Percentiles rank a stretch among this genome's conserved stretches.
These are phyloP conservation scores for Threskiornis aethiopicus DNA, from an alignment of 2,797 vertebrate species.

Conservation along the genomic window DNA sequence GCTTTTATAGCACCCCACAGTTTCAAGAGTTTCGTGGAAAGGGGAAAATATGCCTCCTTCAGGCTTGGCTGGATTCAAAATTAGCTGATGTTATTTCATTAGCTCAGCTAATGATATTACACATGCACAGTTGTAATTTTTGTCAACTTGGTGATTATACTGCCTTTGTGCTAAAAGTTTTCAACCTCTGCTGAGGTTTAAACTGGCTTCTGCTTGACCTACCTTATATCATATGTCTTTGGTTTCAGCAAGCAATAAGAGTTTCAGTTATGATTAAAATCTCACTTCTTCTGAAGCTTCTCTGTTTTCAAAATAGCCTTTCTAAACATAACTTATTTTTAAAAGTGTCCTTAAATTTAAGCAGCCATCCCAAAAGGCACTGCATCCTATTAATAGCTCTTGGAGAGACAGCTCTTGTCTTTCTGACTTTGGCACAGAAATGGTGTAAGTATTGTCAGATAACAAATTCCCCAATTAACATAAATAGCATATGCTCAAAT, in stretches of 20 bases:
- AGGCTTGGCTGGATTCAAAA: constrained; percentile 20
- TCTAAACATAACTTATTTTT: neutral
- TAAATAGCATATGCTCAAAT: constrained; percentile 25
- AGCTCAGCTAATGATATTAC: neutral
- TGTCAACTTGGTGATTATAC: neutral
- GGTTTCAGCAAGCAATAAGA: neutral
- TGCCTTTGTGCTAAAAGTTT: neutral
- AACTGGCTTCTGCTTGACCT: neutral
- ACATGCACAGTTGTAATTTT: neutral
- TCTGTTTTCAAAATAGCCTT: neutral
- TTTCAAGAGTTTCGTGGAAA: neutral
- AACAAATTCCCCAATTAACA: neutral
- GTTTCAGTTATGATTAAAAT: neutral
- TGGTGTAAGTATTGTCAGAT: neutral
- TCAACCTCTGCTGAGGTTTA: neutral
- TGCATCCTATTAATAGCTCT: neutral
- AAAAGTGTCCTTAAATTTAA: neutral
- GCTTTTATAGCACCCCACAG: neutral
- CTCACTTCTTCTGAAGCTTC: neutral
- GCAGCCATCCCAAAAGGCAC: neutral
- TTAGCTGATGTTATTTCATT: neutral
- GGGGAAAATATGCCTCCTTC: constrained; percentile 2
- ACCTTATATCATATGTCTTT: neutral
- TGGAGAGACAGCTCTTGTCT: neutral
- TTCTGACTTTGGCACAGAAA: constrained; percentile 12